Percentiles rank a stretch among this genome's conserved stretches.
Conservation (phyloP, 1,140 invertebrate genomes). For the Caerostris darwini region DNA sequence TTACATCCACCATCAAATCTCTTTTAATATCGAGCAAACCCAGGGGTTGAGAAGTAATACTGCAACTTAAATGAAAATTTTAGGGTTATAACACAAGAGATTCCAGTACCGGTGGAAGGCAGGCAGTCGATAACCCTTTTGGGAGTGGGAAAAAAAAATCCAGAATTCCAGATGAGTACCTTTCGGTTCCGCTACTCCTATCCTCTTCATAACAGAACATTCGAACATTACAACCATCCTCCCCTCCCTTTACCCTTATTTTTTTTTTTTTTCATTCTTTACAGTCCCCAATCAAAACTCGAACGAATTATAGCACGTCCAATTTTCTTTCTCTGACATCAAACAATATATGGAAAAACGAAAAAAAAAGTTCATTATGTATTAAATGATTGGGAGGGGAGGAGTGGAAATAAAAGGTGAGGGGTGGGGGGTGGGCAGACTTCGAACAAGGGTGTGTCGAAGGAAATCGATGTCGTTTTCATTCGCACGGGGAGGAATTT, state of each 20-base stretch:
- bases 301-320: constrained; percentile 29
- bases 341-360: constrained; percentile 48
- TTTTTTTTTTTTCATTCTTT: not conserved
- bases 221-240: not conserved
- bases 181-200: not conserved
- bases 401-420: not conserved
- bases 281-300: constrained; percentile 25
- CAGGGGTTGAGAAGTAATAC: not conserved
- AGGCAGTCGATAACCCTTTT: not conserved
- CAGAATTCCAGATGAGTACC: not conserved
- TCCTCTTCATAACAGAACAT: not conserved
- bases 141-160: not conserved
- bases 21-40: constrained; percentile 35
- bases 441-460: constrained; percentile 43
- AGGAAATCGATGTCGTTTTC: constrained; percentile 30
- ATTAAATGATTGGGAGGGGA: constrained; percentile 46
- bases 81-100: not conserved
- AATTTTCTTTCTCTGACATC: constrained; percentile 25
- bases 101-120: not conserved
- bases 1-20: constrained; percentile 5
- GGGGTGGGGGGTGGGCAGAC: not conserved
- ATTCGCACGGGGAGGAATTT: constrained; percentile 12
- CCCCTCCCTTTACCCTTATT: not conserved
- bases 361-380: constrained; percentile 40
- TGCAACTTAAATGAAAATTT: constrained; percentile 40